Conservation (phyloP, 2,888 invertebrate species). For the Drosophila basisetae region DNA sequence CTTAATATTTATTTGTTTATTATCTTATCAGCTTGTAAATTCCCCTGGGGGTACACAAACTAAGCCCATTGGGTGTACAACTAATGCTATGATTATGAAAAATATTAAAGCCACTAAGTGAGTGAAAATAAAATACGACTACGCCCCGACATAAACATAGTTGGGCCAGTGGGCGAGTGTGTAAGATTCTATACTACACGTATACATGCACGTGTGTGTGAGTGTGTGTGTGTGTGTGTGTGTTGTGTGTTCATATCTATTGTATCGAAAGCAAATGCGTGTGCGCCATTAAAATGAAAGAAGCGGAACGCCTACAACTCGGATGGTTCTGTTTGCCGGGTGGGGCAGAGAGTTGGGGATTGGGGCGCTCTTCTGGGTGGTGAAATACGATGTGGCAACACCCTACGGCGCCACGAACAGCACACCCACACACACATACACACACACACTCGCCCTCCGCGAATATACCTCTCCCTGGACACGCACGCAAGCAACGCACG, state of each 20-base stretch:
- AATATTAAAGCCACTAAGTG: constrained; percentile 58
- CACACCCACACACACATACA: constrained; percentile 41
- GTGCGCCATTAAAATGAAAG: constrained; percentile 79
- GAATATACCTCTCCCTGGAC: constrained; percentile 56
- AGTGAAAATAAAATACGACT: constrained; percentile 65
- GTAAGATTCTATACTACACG: constrained; percentile 12
- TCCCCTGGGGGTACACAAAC: constrained; percentile 40
- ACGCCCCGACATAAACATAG: constrained; percentile 24
- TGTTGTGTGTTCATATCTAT: constrained; percentile 60
- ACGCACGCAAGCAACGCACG: constrained; percentile 57
- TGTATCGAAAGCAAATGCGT: constrained; percentile 77
- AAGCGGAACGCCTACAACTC: constrained; percentile 76
- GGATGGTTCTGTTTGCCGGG: constrained; percentile 27
- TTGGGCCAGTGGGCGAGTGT: constrained; percentile 15
- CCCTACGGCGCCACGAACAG: constrained; percentile 69
- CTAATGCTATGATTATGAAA: constrained; percentile 79
- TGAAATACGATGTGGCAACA: constrained; percentile 83
- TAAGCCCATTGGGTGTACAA: constrained; percentile 59
- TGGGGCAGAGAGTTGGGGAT: constrained; percentile 12
- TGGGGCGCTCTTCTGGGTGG: constrained; percentile 52
- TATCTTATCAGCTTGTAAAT: constrained; percentile 58
- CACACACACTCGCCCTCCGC: constrained; percentile 28
- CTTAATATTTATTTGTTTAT: constrained; percentile 27
- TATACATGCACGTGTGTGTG: constrained; percentile 3
- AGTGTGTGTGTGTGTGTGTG: constrained; percentile 15